Evolutionary conservation across 2,888 invertebrate species (phyloP).

Genomic region (Agrotis ipsilon): DNA sequence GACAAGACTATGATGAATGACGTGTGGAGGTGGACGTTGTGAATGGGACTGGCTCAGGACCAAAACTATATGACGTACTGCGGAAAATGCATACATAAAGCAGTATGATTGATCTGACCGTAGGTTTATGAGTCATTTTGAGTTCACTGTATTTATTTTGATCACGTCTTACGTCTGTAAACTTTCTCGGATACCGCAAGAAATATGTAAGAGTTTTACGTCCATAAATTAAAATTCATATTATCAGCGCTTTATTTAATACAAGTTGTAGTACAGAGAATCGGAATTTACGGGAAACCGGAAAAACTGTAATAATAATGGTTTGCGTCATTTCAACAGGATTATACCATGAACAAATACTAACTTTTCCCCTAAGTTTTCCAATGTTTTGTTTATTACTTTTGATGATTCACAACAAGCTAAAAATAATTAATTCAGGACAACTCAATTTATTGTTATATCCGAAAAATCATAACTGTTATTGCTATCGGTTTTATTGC

Average conservation of each 20-base stretch:
- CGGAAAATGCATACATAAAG: constrained; percentile 39
- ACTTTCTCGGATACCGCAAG: background rate
- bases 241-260: background rate
- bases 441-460: constrained; percentile 1
- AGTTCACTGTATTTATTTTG: constrained; percentile 12
- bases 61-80: constrained; percentile 47
- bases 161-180: background rate
- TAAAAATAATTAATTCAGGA: constrained; percentile 7
- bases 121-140: constrained; percentile 24
- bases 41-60: constrained; percentile 52
- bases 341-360: constrained; percentile 1
- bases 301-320: constrained; percentile 1
- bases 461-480: constrained; percentile 8
- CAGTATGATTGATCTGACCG: constrained; percentile 16
- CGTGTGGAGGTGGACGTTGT: constrained; percentile 22
- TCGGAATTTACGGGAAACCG: background rate
- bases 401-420: constrained; percentile 5
- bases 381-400: constrained; percentile 23
- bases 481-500: constrained; percentile 21
- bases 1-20: constrained; percentile 28
- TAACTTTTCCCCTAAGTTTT: constrained; percentile 5
- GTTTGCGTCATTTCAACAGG: constrained; percentile 6
- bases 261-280: background rate
- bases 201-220: background rate
- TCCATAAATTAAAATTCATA: too few species aligned